phyloP scores from a whole-genome alignment of 2,113 vertebrate species.

The Sebastes fasciatus region DNA sequence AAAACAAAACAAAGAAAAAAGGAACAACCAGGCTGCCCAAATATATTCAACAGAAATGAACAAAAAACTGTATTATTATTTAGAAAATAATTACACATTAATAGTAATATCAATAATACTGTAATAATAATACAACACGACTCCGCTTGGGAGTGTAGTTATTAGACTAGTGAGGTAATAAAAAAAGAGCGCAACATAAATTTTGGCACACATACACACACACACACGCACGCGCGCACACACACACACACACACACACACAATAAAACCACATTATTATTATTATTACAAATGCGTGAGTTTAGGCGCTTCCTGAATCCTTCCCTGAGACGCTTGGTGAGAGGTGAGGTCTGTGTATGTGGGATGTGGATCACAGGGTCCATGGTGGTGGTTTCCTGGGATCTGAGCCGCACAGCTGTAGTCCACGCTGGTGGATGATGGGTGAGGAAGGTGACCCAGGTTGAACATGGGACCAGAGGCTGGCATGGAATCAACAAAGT shows the following conservation, averaged over 20 bases:
- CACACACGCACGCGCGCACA: conserved; percentile 7
- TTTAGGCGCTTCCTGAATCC: conserved; percentile 99
- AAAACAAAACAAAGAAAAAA: conserved; percentile 74
- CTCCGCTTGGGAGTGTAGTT: conserved; percentile 86
- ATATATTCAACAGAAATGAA: conserved; percentile 81
- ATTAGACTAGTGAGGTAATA: conserved; percentile 96
- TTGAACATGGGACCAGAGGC: conserved; percentile 99
- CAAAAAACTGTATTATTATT: conserved; percentile 83
- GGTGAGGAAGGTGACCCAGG: conserved; percentile 97
- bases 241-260: conserved; percentile 67
- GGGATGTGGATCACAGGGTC: conserved; percentile 99
- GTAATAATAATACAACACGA: conserved; percentile 87
- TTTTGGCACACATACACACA: conserved; percentile 77
- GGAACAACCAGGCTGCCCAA: conserved; percentile 79
- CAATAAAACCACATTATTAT: conserved; percentile 53
- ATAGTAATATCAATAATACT: conserved; percentile 89
- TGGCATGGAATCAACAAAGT: conserved; percentile 99
- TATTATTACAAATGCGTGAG: conserved; percentile 97
- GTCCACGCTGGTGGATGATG: conserved; percentile 99
- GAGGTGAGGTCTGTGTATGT: conserved; percentile 99
- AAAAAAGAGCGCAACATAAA: conserved; percentile 87
- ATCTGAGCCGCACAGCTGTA: conserved; percentile 99
- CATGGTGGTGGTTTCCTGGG: conserved; percentile 98
- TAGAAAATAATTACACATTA: conserved; percentile 87
- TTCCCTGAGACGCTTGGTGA: conserved; percentile 99